Percentiles rank a stretch among this genome's conserved stretches.
These are phyloP conservation scores for Trachymyrmex septentrionalis DNA, from an alignment of 1,140 invertebrate species.

Conservation along the genomic window DNA sequence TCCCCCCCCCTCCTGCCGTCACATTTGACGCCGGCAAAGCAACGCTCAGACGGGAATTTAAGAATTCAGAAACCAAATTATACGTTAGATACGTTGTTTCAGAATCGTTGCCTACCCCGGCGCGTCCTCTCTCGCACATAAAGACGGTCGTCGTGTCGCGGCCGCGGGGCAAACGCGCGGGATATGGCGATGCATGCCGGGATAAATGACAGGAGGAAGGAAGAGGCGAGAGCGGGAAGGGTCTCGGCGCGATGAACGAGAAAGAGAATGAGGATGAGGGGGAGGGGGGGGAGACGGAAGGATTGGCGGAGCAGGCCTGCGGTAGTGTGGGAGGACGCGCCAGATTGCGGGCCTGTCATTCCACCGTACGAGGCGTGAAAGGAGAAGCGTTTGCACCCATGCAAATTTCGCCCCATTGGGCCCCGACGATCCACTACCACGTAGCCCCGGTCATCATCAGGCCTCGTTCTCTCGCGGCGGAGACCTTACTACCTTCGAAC, in stretches of 20 bases:
- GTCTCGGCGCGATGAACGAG: constrained; percentile 26
- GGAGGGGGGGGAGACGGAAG: constrained; percentile 45
- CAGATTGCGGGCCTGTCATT: constrained; percentile 75
- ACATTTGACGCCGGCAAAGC: not conserved
- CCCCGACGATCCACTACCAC: constrained; percentile 21
- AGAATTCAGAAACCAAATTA: constrained; percentile 51
- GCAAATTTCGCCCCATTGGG: constrained; percentile 70
- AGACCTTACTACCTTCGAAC: constrained; percentile 34
- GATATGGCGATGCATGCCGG: constrained; percentile 47
- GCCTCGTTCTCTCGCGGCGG: constrained; percentile 13
- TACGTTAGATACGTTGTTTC: constrained; percentile 54
- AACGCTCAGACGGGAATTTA: constrained; percentile 19
- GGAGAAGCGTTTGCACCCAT: constrained; percentile 71
- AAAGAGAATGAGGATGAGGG: too few species aligned
- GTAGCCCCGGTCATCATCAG: constrained; percentile 60
- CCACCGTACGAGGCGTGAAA: constrained; percentile 74
- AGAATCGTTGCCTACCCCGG: constrained; percentile 43
- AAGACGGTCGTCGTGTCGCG: constrained; percentile 50
- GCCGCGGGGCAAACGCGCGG: constrained; percentile 53
- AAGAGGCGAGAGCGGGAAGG: constrained; percentile 59
- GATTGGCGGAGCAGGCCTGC: constrained; percentile 53
- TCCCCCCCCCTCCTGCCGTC: too few species aligned
- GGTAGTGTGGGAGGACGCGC: constrained; percentile 74
- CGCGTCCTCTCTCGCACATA: constrained; percentile 50
- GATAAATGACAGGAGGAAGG: constrained; percentile 72